Evolutionary conservation across 2,113 vertebrate genomes (phyloP).

Genomic region (Myotis brandtii): DNA sequence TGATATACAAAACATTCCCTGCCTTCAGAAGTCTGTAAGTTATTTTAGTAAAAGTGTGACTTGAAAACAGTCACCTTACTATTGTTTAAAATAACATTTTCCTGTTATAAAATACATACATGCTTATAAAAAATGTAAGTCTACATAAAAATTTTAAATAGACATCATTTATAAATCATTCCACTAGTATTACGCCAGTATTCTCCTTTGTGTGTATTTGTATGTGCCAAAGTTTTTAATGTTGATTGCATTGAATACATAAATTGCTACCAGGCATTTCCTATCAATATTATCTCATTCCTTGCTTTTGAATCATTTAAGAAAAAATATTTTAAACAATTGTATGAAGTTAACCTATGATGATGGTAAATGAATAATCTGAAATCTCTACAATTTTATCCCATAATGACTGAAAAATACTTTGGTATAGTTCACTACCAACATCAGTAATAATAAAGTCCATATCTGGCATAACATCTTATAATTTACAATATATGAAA

Average conservation of each 20-base stretch:
- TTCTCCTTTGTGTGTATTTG: neutral
- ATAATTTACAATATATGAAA: neutral
- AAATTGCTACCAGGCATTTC: neutral
- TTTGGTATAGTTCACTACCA: neutral
- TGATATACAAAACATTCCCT: neutral
- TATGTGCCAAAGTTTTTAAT: neutral
- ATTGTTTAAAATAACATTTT: neutral
- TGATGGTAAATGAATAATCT: neutral
- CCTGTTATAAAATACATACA: neutral
- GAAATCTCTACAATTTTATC: neutral
- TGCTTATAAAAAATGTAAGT: neutral
- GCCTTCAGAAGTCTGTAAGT: neutral
- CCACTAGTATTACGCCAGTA: neutral
- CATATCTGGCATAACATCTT: neutral
- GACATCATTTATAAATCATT: neutral
- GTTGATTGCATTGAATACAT: neutral
- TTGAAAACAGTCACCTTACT: neutral
- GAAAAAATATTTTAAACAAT: conserved; percentile 13
- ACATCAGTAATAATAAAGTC: neutral
- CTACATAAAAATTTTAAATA: neutral
- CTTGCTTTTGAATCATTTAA: neutral
- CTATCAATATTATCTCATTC: neutral
- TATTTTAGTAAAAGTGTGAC: neutral
- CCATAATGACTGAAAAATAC: neutral
- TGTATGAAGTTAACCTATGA: neutral